Evolutionary conservation across 2,797 vertebrate species (phyloP).

Genomic region (Leucoraja ocellata): DNA sequence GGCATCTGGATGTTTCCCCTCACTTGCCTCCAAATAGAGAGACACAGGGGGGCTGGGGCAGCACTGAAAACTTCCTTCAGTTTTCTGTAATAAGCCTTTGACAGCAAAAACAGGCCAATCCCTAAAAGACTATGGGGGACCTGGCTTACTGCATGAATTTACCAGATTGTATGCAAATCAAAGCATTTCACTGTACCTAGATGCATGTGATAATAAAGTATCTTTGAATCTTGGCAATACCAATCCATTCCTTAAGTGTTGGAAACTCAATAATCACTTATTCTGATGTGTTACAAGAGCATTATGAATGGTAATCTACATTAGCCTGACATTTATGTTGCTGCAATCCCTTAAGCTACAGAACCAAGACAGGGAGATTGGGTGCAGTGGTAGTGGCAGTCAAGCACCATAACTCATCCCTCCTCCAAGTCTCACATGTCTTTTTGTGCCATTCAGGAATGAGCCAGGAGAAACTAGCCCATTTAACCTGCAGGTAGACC

Average conservation of each 20-base stretch:
- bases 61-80: not conserved
- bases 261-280: not conserved
- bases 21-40: not conserved
- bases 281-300: not conserved
- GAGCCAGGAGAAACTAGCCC: not conserved
- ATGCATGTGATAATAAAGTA: no score
- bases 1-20: not conserved
- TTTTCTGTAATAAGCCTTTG: not conserved
- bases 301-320: not conserved
- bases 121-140: no score
- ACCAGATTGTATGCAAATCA: no score
- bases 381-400: not conserved
- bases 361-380: not conserved
- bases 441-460: not conserved
- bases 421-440: not conserved
- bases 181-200: no score
- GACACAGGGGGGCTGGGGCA: not conserved
- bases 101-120: not conserved
- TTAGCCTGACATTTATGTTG: not conserved
- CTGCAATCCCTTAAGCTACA: not conserved
- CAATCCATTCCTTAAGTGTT: not conserved
- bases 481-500: not conserved
- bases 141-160: no score
- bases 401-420: not conserved
- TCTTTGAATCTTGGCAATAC: not conserved